These are phyloP conservation scores for Barnardius zonarius DNA, from an alignment of 2,113 vertebrate species.

Conservation along the genomic window DNA sequence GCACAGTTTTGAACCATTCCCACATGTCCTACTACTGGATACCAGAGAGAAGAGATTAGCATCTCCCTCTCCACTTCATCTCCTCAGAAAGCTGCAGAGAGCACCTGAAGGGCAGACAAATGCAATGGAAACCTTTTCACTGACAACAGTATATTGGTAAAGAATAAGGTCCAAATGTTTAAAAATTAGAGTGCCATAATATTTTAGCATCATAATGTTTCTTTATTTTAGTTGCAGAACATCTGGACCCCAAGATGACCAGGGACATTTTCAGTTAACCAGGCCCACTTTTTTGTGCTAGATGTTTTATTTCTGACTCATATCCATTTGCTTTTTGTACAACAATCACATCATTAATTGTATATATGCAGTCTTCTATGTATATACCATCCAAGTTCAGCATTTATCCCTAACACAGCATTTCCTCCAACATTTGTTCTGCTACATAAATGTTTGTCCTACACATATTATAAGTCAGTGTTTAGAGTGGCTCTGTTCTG, in stretches of 20 bases:
- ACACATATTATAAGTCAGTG: background rate
- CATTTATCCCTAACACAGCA: background rate
- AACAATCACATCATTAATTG: background rate
- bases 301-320: background rate
- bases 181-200: background rate
- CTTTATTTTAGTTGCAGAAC: background rate
- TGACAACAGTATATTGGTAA: background rate
- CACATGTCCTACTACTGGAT: accelerated
- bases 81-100: background rate
- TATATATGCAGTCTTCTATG: background rate
- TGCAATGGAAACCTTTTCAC: background rate
- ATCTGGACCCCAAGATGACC: background rate
- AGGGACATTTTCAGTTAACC: background rate
- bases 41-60: background rate
- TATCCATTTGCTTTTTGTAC: background rate
- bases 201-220: background rate
- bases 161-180: background rate
- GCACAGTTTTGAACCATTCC: background rate
- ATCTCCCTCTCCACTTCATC: background rate
- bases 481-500: background rate
- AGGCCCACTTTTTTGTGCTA: background rate
- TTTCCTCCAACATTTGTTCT: background rate
- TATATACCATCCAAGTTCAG: background rate
- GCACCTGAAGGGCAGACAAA: background rate
- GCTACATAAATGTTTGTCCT: background rate